Evolutionary conservation across 2,888 invertebrate species (phyloP).

Genomic region (Subacronicta megacephala): DNA sequence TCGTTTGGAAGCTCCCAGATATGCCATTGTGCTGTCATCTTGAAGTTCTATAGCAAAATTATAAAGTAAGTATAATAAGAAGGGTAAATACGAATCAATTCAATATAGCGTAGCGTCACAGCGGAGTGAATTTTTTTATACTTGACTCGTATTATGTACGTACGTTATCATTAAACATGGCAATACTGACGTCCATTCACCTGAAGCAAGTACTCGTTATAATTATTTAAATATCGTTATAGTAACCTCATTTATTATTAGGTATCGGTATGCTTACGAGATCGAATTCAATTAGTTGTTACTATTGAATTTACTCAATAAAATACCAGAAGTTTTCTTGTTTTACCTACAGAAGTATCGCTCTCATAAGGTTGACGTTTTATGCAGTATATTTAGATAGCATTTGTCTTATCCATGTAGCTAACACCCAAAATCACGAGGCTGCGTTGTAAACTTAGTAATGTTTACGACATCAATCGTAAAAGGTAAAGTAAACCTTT

Average conservation of each 20-base stretch:
- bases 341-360: background rate
- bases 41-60: constrained; percentile 84
- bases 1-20: constrained; percentile 86
- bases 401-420: background rate
- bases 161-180: background rate
- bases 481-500: constrained; percentile 15
- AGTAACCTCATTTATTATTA: too few relatives aligned
- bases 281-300: constrained; percentile 41
- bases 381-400: background rate
- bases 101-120: background rate
- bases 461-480: background rate
- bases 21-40: constrained; percentile 88
- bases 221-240: too few relatives aligned
- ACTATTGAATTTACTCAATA: constrained; percentile 36
- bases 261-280: constrained; percentile 5
- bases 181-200: background rate
- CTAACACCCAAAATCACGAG: constrained; percentile 9
- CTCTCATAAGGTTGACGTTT: background rate
- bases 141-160: too few relatives aligned
- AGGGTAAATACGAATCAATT: background rate
- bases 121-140: too few relatives aligned
- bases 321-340: constrained; percentile 26
- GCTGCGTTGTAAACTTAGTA: background rate
- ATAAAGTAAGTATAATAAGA: background rate
- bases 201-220: background rate